Conservation (phyloP, 1,140 invertebrate species). For the Brachionus koreanus region DNA sequence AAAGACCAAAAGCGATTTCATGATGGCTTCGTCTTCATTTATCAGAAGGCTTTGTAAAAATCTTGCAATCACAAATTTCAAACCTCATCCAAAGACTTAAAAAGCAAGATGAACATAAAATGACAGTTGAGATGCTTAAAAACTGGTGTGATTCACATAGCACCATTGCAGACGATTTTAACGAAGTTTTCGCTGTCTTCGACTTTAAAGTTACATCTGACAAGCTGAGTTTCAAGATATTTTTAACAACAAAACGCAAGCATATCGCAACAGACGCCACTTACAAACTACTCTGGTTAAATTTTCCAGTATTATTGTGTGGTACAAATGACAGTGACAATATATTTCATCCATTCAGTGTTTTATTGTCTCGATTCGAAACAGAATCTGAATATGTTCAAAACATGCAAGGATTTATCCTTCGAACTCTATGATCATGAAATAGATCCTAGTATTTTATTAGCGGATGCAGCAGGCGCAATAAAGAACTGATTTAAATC, state of each 20-base stretch:
- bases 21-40: background rate
- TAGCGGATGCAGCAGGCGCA: background rate
- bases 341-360: background rate
- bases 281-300: background rate
- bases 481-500: slow-evolving; percentile 27
- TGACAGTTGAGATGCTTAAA: background rate
- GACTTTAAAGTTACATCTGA: background rate
- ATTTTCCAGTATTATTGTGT: background rate
- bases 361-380: background rate
- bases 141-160: background rate
- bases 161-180: background rate
- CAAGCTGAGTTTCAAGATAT: background rate
- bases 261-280: background rate
- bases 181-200: background rate
- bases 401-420: background rate
- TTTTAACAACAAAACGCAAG: background rate
- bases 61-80: background rate
- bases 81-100: background rate
- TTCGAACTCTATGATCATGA: background rate
- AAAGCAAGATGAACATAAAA: background rate
- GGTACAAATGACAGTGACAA: background rate
- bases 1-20: background rate
- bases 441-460: background rate
- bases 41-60: background rate
- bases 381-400: background rate